Evolutionary conservation across 1,140 invertebrate species (phyloP), one percentile per base, ranked within the genome.

Genomic region (Drosophila littoralis): DNA sequence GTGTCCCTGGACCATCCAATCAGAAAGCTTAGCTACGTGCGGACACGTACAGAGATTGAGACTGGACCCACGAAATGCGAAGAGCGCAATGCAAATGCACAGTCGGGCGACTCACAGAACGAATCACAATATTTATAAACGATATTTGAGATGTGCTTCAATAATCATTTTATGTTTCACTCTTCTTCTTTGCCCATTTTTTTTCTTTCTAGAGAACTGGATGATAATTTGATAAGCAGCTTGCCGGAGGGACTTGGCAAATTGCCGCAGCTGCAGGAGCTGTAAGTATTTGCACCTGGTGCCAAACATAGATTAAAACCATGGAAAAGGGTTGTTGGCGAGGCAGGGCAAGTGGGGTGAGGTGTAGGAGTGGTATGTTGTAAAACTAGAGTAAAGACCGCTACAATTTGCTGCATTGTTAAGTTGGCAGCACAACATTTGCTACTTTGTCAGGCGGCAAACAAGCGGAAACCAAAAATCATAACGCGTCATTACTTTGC

Each of bases 141-240:
- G 70, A 76, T 77, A 70, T 79, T 55, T 46, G 46, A 73, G 67
- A 57, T 73, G 60, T 65, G 75, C 50, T 79, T 70, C 60, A 76
- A 66, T 58, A 66, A 60, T 76, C 63, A 64, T 70, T 58, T 51
- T 63, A 64, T 75, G 43, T 70, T 74, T 52, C 7, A 40, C n/a
- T 45, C 32, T 59, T 51, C 69, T 46, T 64, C 7, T 67, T 28
- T 28, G 22, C 22, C 22, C 4, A 28, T 28, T 73, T 70, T 51
- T 52, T 89, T 92, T 86, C 75, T 90, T 92, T 89, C 73, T 91
- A 96, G 96, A 65, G 95, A 96, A 92, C 93, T 96, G 72, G 95
- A 96, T 92, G 95, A 96, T 92, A 96, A 97, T 93, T 93, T 94
- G 72, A 93, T 96, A 77, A 94, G 93, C 54, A 93, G 94, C 67